These are phyloP conservation scores for Micrasema minimum DNA, from an alignment of 1,140 invertebrate species.

Conservation along the genomic window DNA sequence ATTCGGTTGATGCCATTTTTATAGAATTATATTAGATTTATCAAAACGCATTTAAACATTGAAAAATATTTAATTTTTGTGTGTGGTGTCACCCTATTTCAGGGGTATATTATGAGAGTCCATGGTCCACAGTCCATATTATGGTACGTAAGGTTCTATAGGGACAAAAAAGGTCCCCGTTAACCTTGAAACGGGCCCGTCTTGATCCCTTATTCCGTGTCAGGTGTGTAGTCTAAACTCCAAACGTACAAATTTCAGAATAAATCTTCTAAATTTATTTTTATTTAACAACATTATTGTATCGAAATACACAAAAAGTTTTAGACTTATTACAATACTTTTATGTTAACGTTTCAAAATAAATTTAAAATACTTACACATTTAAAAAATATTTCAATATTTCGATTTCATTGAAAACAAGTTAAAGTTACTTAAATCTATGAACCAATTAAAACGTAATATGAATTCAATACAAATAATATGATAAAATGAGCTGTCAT, in stretches of 20 bases:
- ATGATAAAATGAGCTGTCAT: too few relatives aligned
- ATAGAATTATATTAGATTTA: too few relatives aligned
- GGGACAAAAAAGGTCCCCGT: slow-evolving; percentile 37
- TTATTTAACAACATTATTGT: too few relatives aligned
- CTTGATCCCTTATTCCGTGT: slow-evolving; percentile 24
- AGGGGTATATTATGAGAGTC: not conserved
- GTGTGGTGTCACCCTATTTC: not conserved
- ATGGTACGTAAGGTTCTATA: slow-evolving; percentile 1
- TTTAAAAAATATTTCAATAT: not conserved
- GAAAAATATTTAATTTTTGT: not conserved
- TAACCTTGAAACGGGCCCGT: slow-evolving; percentile 31
- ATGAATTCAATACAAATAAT: too few relatives aligned
- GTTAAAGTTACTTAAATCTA: too few relatives aligned
- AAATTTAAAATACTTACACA: not conserved
- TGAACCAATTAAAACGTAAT: too few relatives aligned
- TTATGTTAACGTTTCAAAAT: not conserved
- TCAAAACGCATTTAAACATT: too few relatives aligned
- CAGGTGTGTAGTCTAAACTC: slow-evolving; percentile 19
- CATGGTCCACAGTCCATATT: not conserved
- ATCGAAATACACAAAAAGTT: too few relatives aligned
- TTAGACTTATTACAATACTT: not conserved
- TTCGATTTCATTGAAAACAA: not conserved
- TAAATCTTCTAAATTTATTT: too few relatives aligned
- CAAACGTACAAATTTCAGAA: too few relatives aligned
- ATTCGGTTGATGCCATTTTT: too few relatives aligned